Base-by-base conservation (phyloP, 1,140 invertebrate species). In the Platyscapa corneri region DNA sequence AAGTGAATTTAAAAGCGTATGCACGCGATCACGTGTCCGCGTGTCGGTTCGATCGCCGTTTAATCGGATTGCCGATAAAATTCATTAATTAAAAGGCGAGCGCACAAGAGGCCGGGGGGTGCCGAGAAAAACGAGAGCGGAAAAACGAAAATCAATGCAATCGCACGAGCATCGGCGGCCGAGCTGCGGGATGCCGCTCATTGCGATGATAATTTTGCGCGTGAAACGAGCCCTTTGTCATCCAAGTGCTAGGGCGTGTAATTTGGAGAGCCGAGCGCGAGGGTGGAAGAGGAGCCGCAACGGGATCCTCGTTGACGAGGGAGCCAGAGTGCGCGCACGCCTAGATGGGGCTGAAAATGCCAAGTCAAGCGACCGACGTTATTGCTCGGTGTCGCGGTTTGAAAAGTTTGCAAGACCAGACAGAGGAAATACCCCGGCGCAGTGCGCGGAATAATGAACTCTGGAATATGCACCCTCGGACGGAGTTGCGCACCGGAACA, bases 381-480 rank as follows among this genome's bases (percentile, higher is more conserved):
- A 49, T 37, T 14, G 0, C 7, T 12, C 1, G 0, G 27, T 27
- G 42, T 12, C 39, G 16, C 42, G 42, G 74, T 32, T 49, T 16
- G 6, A 30, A 20, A n/a, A 49, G 3, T 49, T 46, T 49, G 49
- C 39, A 30, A 42, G 34, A 18, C 7, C 67, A 46, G 56, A 39
- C 12, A 53, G n/a, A 65, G 77, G 32, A 64, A 79, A 37, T 37
- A 8, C 12, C 5, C 12, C 42, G 42, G n/a, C 42, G 12, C 42
- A 12, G 12, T 5, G 20, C 18, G 8, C 12, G 34, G 2, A 12
- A 20, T 65, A 80, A 80, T 20, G 39, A 80, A 23, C 10, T 7
- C 39, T 42, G 8, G 34, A 23, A 80, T 80, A 80, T 67, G 60
- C 39, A 67, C 78, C 39, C 64, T 70, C 27, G 39, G 49, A 46